Conservation (phyloP, 2,888 invertebrate genomes). For the Scaeva pyrastri region DNA sequence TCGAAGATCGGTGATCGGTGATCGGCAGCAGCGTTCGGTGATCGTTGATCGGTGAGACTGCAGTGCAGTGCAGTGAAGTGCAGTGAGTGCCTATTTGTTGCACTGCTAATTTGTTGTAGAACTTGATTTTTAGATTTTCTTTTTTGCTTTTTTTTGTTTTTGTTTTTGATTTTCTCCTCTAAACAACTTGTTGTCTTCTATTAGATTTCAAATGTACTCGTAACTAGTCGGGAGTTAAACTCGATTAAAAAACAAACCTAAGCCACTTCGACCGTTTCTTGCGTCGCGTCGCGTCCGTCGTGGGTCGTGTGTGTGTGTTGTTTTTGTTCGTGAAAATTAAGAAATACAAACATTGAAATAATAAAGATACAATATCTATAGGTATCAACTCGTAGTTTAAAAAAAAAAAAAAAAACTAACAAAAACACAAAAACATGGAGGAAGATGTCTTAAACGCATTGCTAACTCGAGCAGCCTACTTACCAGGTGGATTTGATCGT, state of each 20-base stretch:
- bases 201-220: constrained; percentile 21
- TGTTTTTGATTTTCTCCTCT: neutral
- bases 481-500: constrained; percentile 88
- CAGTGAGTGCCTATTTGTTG: constrained; percentile 65
- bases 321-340: constrained; percentile 22
- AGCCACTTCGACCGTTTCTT: constrained; percentile 53
- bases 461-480: constrained; percentile 86
- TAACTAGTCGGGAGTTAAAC: constrained; percentile 56
- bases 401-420: too few relatives aligned
- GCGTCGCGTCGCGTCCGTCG: neutral
- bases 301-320: constrained; percentile 26
- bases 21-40: too few relatives aligned
- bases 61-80: constrained; percentile 14
- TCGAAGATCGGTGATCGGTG: neutral
- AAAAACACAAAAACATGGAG: constrained; percentile 83
- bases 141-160: constrained; percentile 3
- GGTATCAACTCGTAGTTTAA: too few relatives aligned
- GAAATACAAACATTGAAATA: neutral
- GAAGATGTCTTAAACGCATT: constrained; percentile 86
- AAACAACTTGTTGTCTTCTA: constrained; percentile 24
- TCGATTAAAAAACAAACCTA: constrained; percentile 33
- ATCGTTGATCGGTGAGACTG: neutral
- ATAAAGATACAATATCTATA: constrained; percentile 13
- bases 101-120: constrained; percentile 66
- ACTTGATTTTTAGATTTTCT: constrained; percentile 50